These are phyloP conservation scores for Stenodema calcarata DNA, from an alignment of 2,888 invertebrate genomes.

Conservation along the genomic window DNA sequence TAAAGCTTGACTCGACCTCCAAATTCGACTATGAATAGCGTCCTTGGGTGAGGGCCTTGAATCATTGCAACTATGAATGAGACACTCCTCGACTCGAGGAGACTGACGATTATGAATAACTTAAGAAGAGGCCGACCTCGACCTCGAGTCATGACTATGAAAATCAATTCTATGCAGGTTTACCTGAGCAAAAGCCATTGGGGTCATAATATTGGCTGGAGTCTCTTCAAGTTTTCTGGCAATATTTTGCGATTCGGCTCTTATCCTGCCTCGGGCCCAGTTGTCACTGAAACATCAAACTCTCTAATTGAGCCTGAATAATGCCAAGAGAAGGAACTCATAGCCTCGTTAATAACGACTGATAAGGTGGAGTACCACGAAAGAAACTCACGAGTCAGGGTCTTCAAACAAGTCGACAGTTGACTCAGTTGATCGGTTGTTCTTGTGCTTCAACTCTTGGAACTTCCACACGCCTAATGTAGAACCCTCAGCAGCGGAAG, in stretches of 20 bases:
- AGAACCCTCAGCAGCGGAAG: constrained; percentile 71
- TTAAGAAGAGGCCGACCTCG: too few relatives aligned
- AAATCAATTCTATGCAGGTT: too few relatives aligned
- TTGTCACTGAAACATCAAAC: constrained; percentile 57
- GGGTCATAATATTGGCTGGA: constrained; percentile 81
- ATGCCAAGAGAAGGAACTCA: too few relatives aligned
- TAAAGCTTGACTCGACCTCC: too few relatives aligned
- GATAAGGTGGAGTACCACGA: too few relatives aligned
- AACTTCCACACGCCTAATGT: constrained; percentile 67
- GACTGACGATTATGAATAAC: too few relatives aligned
- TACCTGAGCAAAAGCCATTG: constrained; percentile 73
- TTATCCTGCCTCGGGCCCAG: constrained; percentile 67
- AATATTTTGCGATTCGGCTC: constrained; percentile 78
- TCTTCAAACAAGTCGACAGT: constrained; percentile 61
- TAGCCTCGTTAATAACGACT: too few relatives aligned
- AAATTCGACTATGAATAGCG: too few relatives aligned
- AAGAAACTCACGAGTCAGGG: constrained; percentile 52
- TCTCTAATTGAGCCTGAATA: too few relatives aligned
- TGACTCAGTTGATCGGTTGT: constrained; percentile 61
- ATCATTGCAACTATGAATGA: neutral
- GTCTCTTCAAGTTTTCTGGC: constrained; percentile 77
- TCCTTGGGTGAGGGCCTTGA: too few relatives aligned
- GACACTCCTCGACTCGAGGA: too few relatives aligned
- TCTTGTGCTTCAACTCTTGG: constrained; percentile 68
- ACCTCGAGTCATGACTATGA: too few relatives aligned